phyloP scores from a whole-genome alignment of 2,113 vertebrate genomes.

The Corapipo altera region DNA sequence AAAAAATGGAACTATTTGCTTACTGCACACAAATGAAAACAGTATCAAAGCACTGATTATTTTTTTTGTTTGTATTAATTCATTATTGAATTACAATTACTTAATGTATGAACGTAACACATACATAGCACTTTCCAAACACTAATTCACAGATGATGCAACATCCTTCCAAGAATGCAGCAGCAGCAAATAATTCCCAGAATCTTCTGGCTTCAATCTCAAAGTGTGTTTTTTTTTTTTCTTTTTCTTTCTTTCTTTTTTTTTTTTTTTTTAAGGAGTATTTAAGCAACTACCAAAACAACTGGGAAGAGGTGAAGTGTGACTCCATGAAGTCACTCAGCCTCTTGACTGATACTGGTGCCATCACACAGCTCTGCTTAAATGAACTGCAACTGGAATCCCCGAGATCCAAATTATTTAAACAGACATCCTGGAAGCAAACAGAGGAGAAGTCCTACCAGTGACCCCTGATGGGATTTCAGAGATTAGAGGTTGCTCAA shows the following conservation, averaged over 20 bases:
- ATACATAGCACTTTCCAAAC: not conserved
- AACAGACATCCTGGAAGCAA: conserved; percentile 16
- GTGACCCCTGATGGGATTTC: not conserved
- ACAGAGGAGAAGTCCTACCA: not conserved
- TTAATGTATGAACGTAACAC: not conserved
- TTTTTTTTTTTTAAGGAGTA: not conserved
- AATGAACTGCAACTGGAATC: not conserved
- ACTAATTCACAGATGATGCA: not conserved
- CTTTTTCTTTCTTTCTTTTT: not conserved
- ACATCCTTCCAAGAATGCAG: not conserved
- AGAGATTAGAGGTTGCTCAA: not conserved
- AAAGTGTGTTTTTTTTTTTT: not conserved
- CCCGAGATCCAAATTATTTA: not conserved
- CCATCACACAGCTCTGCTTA: not conserved
- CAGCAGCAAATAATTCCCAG: not conserved
- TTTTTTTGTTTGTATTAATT: not conserved
- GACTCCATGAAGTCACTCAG: not conserved
- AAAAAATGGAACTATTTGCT: not conserved
- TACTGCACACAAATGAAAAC: not conserved
- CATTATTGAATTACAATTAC: not conserved
- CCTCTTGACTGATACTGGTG: not conserved
- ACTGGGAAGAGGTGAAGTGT: not conserved
- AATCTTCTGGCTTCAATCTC: not conserved
- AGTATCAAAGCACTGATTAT: not conserved
- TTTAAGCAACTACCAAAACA: not conserved